Percentiles rank a stretch among this genome's conserved stretches.
These are phyloP conservation scores for Aradus depressus DNA, from an alignment of 2,888 invertebrate genomes.

Conservation along the genomic window DNA sequence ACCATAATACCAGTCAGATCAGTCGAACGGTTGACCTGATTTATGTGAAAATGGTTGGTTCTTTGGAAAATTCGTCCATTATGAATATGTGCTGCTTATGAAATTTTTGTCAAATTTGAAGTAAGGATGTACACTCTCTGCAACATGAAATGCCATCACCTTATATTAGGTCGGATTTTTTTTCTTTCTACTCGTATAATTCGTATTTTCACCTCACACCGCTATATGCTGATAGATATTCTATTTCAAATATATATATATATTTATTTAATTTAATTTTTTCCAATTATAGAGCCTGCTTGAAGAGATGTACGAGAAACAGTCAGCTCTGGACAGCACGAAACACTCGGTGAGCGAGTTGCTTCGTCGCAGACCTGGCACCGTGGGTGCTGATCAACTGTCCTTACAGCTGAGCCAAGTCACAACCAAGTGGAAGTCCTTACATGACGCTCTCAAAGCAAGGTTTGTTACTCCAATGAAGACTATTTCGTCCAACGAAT, in stretches of 20 bases:
- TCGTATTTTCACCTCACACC: too few relatives aligned
- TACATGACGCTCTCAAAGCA: slow-evolving; percentile 70
- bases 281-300: slow-evolving; percentile 42
- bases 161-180: too few relatives aligned
- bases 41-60: too few relatives aligned
- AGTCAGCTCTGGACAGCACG: slow-evolving; percentile 79
- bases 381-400: slow-evolving; percentile 71
- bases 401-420: slow-evolving; percentile 75
- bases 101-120: too few relatives aligned
- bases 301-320: slow-evolving; percentile 88
- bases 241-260: background rate
- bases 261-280: background rate
- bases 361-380: slow-evolving; percentile 70
- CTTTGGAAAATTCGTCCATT: too few relatives aligned
- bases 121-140: too few relatives aligned
- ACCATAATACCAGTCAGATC: too few relatives aligned
- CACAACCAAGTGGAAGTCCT: slow-evolving; percentile 70
- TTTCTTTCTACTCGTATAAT: too few relatives aligned
- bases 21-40: too few relatives aligned
- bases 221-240: background rate
- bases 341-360: slow-evolving; percentile 80
- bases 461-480: slow-evolving; percentile 44
- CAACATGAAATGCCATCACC: background rate
- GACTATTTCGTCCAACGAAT: too few relatives aligned
- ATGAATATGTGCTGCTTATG: too few relatives aligned